These are phyloP conservation scores for Diadegma fenestrale DNA, from an alignment of 2,888 invertebrate species.

Conservation along the genomic window DNA sequence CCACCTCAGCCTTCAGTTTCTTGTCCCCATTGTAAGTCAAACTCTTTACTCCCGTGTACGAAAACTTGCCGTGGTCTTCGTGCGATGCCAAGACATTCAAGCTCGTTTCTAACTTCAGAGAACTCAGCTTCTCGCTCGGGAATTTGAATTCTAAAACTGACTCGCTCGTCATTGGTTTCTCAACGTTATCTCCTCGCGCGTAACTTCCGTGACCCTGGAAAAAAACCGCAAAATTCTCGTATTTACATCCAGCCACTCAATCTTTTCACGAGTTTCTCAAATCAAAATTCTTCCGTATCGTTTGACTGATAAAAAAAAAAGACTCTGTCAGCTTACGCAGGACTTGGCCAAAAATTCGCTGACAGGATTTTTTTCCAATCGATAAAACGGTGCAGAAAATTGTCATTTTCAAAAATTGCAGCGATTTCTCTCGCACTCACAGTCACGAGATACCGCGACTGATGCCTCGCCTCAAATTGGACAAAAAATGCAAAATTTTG, in stretches of 20 bases:
- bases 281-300: too few relatives aligned
- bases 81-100: conserved; percentile 80
- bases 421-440: too few relatives aligned
- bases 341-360: too few relatives aligned
- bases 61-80: conserved; percentile 72
- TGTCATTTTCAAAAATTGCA: too few relatives aligned
- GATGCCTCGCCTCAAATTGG: too few relatives aligned
- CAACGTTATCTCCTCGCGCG: conserved; percentile 76
- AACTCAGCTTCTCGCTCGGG: conserved; percentile 87
- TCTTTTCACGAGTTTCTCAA: neutral
- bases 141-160: conserved; percentile 85
- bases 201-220: conserved; percentile 74
- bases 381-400: too few relatives aligned
- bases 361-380: too few relatives aligned
- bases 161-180: conserved; percentile 85
- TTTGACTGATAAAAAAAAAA: too few relatives aligned
- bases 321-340: too few relatives aligned
- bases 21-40: conserved; percentile 87
- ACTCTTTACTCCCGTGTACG: conserved; percentile 83
- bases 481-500: too few relatives aligned
- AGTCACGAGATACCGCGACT: too few relatives aligned
- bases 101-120: conserved; percentile 85
- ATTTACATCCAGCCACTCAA: neutral
- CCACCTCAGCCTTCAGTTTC: conserved; percentile 84
- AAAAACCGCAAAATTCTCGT: neutral